Conservation (phyloP, 2,888 invertebrate species). For the Trichogramma dendrolimi region DNA sequence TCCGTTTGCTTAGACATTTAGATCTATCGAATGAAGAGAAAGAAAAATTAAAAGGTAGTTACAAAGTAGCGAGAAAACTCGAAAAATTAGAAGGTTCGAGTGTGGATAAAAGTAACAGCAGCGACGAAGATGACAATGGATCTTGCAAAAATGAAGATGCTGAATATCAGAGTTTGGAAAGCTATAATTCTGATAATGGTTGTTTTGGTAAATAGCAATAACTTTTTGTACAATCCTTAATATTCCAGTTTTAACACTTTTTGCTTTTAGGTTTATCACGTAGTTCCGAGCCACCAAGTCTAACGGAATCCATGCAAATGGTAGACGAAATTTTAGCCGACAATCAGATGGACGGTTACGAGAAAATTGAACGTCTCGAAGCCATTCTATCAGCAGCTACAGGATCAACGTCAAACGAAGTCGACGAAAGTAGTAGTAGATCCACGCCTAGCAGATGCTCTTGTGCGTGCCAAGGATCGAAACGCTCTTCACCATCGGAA, state of each 20-base stretch:
- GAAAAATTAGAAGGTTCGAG: slow-evolving; percentile 81
- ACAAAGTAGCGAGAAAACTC: slow-evolving; percentile 87
- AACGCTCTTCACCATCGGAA: slow-evolving; percentile 37
- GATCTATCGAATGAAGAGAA: slow-evolving; percentile 89
- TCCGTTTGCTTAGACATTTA: slow-evolving; percentile 80
- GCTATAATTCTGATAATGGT: slow-evolving; percentile 71
- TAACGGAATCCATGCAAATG: slow-evolving; percentile 86
- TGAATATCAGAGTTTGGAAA: slow-evolving; percentile 78
- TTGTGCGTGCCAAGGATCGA: slow-evolving; percentile 39
- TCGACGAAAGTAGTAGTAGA: slow-evolving; percentile 53
- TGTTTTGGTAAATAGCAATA: slow-evolving; percentile 49
- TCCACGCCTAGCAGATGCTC: slow-evolving; percentile 55
- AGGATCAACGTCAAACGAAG: slow-evolving; percentile 61
- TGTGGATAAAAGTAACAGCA: slow-evolving; percentile 68
- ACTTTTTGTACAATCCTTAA: neutral
- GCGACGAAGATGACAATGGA: slow-evolving; percentile 72
- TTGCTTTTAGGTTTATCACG: slow-evolving; percentile 59
- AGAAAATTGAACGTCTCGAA: slow-evolving; percentile 82
- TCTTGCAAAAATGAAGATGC: slow-evolving; percentile 57
- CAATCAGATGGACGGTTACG: slow-evolving; percentile 76
- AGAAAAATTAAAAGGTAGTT: slow-evolving; percentile 78
- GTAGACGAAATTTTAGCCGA: slow-evolving; percentile 81
- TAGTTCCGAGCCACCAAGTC: slow-evolving; percentile 73
- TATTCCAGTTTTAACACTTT: slow-evolving; percentile 2
- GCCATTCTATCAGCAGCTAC: slow-evolving; percentile 79